These are phyloP conservation scores for Platysternon megacephalum DNA, from an alignment of 2,113 vertebrate species.

Conservation along the genomic window DNA sequence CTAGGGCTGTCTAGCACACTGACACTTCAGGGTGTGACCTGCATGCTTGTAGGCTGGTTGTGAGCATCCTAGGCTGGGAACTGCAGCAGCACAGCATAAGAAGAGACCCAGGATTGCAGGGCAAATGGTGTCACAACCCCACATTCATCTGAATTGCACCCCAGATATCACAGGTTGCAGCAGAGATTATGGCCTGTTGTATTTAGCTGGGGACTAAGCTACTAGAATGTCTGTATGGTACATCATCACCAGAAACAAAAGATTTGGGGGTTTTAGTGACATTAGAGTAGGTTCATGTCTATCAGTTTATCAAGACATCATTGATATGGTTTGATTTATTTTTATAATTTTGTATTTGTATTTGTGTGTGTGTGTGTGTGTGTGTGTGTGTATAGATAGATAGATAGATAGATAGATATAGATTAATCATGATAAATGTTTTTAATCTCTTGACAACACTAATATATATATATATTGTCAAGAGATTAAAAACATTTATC, in stretches of 20 bases:
- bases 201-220: neutral
- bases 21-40: too few relatives aligned
- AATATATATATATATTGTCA: neutral
- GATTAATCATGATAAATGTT: too few relatives aligned
- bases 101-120: neutral
- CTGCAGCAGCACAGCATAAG: neutral
- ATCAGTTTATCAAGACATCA: neutral
- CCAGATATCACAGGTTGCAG: neutral
- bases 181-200: conserved; percentile 1
- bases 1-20: too few relatives aligned
- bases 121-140: neutral
- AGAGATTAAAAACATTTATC: too few relatives aligned
- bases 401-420: too few relatives aligned
- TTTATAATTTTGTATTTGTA: neutral
- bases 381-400: too few relatives aligned
- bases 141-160: neutral
- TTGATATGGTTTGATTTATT: neutral
- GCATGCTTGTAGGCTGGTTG: too few relatives aligned
- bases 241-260: neutral
- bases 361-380: neutral
- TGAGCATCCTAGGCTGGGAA: too few relatives aligned
- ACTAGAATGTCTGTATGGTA: neutral
- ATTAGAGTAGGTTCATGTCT: neutral
- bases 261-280: neutral
- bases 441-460: too few relatives aligned